phyloP scores from a whole-genome alignment of 2,797 vertebrate genomes.

The Labeo calbasu region DNA sequence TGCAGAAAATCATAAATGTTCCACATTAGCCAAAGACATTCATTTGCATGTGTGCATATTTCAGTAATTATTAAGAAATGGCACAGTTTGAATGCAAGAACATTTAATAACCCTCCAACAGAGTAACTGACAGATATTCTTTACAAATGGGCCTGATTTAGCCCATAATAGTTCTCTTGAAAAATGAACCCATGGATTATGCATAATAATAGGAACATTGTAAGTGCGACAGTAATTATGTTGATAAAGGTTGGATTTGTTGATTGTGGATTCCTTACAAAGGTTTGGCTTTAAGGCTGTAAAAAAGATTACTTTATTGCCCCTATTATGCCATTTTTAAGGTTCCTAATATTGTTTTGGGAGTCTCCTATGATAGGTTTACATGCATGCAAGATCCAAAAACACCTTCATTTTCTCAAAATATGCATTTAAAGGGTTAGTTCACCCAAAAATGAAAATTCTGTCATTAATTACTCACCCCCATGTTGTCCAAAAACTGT shows the following conservation, averaged over 20 bases:
- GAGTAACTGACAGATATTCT: not conserved
- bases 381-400: too few species aligned
- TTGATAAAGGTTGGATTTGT: not conserved
- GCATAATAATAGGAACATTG: not conserved
- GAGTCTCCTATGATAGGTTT: too few species aligned
- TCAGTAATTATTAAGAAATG: not conserved
- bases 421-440: not conserved
- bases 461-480: not conserved
- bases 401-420: too few species aligned
- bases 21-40: not conserved
- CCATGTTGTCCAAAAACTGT: not conserved
- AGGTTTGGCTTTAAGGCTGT: not conserved
- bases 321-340: too few species aligned
- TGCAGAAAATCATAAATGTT: not conserved
- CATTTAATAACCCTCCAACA: not conserved
- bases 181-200: not conserved
- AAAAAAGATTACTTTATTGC: too few species aligned
- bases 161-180: not conserved
- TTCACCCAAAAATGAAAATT: not conserved
- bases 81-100: constrained; percentile 3
- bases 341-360: too few species aligned
- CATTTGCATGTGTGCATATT: not conserved
- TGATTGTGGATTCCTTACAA: not conserved
- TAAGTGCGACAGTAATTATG: not conserved
- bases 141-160: constrained; percentile 9